A percentile compares a stretch with the other conserved stretches of the same genome.
phyloP scores from a whole-genome alignment of 2,797 vertebrate genomes.

The Rhynchotus rufescens region DNA sequence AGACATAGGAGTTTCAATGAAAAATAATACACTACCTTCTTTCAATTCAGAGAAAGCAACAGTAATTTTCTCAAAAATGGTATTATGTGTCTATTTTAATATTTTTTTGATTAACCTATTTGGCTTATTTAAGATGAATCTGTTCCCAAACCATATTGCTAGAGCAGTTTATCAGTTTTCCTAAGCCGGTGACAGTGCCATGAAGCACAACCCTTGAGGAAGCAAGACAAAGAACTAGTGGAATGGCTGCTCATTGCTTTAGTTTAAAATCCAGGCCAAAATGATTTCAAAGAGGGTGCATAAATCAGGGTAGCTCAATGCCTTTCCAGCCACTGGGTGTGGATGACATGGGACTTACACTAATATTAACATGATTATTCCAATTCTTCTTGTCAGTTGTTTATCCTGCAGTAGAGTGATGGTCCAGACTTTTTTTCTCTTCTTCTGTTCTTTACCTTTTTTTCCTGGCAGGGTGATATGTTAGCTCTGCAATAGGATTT shows the following conservation, averaged over 20 bases:
- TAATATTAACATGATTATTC: not conserved
- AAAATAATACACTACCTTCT: not conserved
- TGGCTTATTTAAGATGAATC: not conserved
- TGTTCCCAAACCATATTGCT: not conserved
- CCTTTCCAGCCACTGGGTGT: not conserved
- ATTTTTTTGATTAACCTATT: not conserved
- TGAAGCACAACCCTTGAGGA: not conserved
- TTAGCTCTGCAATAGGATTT: not conserved
- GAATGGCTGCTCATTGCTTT: not conserved
- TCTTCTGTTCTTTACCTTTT: not conserved
- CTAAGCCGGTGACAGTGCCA: not conserved
- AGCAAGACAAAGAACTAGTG: not conserved
- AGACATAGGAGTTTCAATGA: not conserved
- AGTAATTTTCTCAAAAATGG: not conserved
- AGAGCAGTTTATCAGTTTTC: not conserved
- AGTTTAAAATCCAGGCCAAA: not conserved
- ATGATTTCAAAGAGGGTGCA: not conserved
- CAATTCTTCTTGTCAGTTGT: not conserved
- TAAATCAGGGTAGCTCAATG: not conserved
- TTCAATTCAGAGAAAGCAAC: not conserved
- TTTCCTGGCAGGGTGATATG: not conserved
- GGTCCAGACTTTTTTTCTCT: not conserved
- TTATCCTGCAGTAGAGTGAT: not conserved
- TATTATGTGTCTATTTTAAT: not conserved
- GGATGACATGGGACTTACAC: not conserved